Base-by-base conservation (phyloP, 2,888 invertebrate genomes). In the Aspidiotus rigidus region DNA sequence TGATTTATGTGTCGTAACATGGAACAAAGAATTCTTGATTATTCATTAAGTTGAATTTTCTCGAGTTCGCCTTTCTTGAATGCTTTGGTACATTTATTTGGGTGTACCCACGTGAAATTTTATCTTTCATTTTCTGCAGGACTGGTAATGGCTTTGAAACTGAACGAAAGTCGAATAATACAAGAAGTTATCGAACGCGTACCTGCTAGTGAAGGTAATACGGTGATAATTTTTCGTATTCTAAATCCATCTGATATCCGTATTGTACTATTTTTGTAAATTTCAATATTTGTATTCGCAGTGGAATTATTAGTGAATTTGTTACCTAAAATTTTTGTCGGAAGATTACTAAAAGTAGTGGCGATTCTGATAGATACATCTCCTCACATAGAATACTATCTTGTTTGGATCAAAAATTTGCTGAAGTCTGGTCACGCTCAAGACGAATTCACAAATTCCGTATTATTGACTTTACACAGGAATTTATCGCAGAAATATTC, bases 301-400 rank as follows among this genome's bases (percentile, higher is more conserved):
- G 95, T 96, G 75, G 84, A 85, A 74, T 79, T 94, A 67, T 86
- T 91, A 56, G 83, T 86, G 17, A 77, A 81, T 1, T 82, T 82
- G 70, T 78, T 98, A 61, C 86, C 91, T 1, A 83, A 86, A 11
- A 81, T 86, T 71, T 95, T 90, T 77, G 81, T 88, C 0, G 88
- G 89, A 75, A 84, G 88, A 44, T 78, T 92, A 39, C 79, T 96
- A 13, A 80, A 81, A 71, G 86, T 87, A 74, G 75, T 94, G 54
- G 86, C 89, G 0, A 82, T 83, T 2, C 83, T 87, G 62, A 77
- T 97, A 28, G 93, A 91, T 74, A 82, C 82, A 44, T 88, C 92
- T 1, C 82, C 84, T 0, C 96, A 97, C 76, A 76, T 98, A 56
- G 92, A 97, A 75, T 95, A 93, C 76, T 90, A 97, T 76, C 80